Base-by-base conservation (phyloP, 2,113 vertebrate genomes). In the Strix aluco region DNA sequence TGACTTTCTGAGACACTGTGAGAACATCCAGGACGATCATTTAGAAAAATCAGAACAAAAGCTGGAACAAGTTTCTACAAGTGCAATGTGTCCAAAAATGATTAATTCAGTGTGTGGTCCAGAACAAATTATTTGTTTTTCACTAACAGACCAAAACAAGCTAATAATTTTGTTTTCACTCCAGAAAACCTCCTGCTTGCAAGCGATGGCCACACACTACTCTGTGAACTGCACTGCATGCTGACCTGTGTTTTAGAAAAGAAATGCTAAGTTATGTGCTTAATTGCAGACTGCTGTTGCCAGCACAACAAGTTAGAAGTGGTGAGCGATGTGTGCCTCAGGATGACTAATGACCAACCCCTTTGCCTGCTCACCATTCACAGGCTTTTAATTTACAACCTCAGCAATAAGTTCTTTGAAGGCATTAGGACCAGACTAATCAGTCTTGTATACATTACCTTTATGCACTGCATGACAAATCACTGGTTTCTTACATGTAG, bases 21-120 rank as follows among this genome's bases (percentile, higher is more conserved):
- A 90, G 55, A 95, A 95, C 32, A 86, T 75, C 57, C 86, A 94
- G 34, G 20, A 63, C 46, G 77, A 51, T 23, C 1, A 55, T 47
- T 87, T 67, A 54, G 72, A 73, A 91, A 78, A 86, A 69, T 42
- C 52, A 82, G 78, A 83, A 77, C 38, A 91, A 94, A 90, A 90
- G 32, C 54, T 90, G 81, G 74, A 90, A 84, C 51, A 62, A 63
- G 46, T 84, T 92, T 77, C 58, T 71, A 47, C 81, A 51, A 5
- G 17, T 78, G 29, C 52, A 86, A 52, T n/a, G 25, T 74, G 59
- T 83, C 75, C 81, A 94, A 70, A 88, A 71, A 83, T 88, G 18
- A 75, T 90, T 90, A 77, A 89, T 95, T 73, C 51, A 2, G 58
- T 97, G 96, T 94, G 96, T 96, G 94, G 94, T 92, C 94, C 89